phyloP scores from a whole-genome alignment of 2,888 invertebrate genomes.

The Chrysolina haemoptera region DNA sequence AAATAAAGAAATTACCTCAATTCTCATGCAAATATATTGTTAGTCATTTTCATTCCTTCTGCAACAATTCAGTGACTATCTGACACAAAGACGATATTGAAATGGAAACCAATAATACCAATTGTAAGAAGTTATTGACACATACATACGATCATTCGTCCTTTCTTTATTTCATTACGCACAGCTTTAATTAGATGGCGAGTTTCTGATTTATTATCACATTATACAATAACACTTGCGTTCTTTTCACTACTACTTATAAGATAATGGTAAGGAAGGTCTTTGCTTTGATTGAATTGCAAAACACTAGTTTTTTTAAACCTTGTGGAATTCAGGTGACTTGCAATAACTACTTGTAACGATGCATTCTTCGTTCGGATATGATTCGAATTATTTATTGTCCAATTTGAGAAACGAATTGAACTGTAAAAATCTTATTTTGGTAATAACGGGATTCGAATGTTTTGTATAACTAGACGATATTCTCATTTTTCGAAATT shows the following conservation, averaged over 20 bases:
- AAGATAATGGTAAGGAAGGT: background rate
- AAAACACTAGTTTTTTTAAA: background rate
- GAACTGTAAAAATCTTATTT: no score
- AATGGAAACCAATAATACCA: background rate
- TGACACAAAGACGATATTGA: background rate
- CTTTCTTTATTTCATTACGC: constrained; percentile 3
- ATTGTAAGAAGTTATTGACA: background rate
- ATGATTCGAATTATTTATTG: no score
- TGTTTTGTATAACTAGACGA: no score
- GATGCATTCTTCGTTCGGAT: background rate
- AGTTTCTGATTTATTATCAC: background rate
- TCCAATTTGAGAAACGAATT: no score
- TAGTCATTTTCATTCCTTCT: background rate
- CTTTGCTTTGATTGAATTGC: constrained; percentile 1
- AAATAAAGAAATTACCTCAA: no score
- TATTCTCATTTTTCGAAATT: no score
- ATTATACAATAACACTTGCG: background rate
- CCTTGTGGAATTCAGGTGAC: background rate
- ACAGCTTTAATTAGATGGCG: constrained; percentile 3
- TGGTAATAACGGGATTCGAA: no score
- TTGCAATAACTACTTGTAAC: background rate
- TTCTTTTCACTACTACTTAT: background rate
- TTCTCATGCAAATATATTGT: no score
- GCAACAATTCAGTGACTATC: background rate
- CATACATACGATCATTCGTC: background rate